phyloP scores from a whole-genome alignment of 2,797 vertebrate species.

The Poliocrania exsul region DNA sequence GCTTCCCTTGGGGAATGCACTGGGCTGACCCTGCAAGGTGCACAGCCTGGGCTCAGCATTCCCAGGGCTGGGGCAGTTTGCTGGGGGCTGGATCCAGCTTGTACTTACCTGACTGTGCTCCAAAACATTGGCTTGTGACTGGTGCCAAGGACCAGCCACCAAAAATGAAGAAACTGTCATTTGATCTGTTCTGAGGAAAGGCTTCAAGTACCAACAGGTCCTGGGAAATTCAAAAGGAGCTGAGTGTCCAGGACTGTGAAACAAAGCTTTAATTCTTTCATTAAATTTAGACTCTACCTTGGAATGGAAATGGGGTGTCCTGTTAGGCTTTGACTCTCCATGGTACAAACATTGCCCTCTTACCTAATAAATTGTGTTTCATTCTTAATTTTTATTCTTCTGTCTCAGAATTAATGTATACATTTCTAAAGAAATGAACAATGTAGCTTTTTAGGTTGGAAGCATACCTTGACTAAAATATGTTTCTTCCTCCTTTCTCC shows the following conservation, averaged over 20 bases:
- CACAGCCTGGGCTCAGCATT: neutral
- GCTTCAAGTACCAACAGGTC: neutral
- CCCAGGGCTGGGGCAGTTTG: neutral
- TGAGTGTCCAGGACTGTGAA: neutral
- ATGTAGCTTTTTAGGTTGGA: neutral
- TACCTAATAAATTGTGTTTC: neutral
- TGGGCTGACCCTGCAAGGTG: neutral
- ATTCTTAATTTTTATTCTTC: neutral
- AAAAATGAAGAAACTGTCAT: neutral
- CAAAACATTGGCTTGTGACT: neutral
- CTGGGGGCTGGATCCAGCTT: neutral
- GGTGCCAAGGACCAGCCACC: neutral
- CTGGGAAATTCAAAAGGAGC: neutral
- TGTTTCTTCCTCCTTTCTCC: slow-evolving; percentile 33
- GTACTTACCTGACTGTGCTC: neutral
- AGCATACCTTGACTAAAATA: neutral
- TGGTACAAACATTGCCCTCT: neutral
- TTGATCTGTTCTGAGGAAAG: neutral
- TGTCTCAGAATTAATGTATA: neutral
- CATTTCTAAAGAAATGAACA: neutral
- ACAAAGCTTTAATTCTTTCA: neutral
- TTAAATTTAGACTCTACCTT: neutral
- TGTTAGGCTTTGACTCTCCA: neutral
- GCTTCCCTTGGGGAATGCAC: neutral
- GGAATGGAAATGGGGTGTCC: neutral